Evolutionary conservation across 53 echinoderm and acorn worm genomes (phyloP).

Genomic region (Echinarachnius parma): DNA sequence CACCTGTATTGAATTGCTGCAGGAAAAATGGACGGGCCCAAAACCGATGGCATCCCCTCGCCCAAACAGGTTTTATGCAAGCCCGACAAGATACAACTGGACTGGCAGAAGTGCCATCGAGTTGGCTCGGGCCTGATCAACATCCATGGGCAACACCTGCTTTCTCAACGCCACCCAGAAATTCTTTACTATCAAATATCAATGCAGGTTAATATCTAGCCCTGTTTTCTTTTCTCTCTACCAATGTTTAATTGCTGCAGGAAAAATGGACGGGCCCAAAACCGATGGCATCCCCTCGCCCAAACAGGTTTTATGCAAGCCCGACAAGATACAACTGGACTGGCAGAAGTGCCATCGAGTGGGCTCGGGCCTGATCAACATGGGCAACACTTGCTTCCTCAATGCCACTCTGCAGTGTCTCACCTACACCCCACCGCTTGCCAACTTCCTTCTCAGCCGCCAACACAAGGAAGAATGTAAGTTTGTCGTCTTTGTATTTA

Average conservation of each 20-base stretch:
- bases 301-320: constrained; percentile 68
- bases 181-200: too few species aligned
- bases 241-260: too few species aligned
- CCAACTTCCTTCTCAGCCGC: constrained; percentile 85
- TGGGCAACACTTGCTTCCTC: constrained; percentile 97
- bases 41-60: constrained; percentile 79
- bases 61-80: constrained; percentile 77
- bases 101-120: constrained; percentile 85
- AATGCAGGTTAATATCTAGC: too few species aligned
- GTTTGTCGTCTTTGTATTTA: too few species aligned
- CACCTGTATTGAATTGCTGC: too few species aligned
- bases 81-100: constrained; percentile 61
- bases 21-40: constrained; percentile 61
- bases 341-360: constrained; percentile 90
- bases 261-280: constrained; percentile 57
- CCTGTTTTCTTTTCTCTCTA: too few species aligned
- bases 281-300: constrained; percentile 87
- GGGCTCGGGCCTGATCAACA: constrained; percentile 84
- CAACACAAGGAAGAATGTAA: constrained; percentile 93
- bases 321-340: constrained; percentile 63
- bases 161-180: constrained; percentile 92
- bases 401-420: constrained; percentile 96
- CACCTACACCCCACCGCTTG: constrained; percentile 86
- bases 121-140: constrained; percentile 87
- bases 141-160: constrained; percentile 96